Base-by-base conservation (phyloP, 2,797 vertebrate species). In the Tragopan temminckii region DNA sequence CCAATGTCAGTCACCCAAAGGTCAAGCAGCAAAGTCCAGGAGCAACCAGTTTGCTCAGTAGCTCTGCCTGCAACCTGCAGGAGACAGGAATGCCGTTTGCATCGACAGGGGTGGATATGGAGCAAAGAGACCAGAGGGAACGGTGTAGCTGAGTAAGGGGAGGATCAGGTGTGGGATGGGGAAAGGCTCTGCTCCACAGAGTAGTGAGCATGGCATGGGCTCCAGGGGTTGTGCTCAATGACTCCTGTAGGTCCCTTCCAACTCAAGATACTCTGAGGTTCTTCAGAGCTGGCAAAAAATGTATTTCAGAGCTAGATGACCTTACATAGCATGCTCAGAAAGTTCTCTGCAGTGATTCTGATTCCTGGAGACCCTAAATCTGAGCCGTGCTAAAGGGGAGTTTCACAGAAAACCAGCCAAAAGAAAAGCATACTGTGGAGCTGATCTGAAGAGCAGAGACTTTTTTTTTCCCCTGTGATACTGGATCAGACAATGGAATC, bases 1-100 rank as follows among this genome's bases (percentile, higher is more conserved):
- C 27, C 0, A 12, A 0, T 13, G 12, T 10, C 9, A 12, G 21
- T 55, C 1, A 0, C 38, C 14, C 13, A n/a, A 42, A 48, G 31
- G 15, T 33, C 14, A n/a, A 66, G 40, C 20, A 48, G 20, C 7
- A 27, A 45, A 46, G 36, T 27, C 25, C 29, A 31, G 48, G 27
- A 33, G 38, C 15, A 11, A 16, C 1, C 42, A 25, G 11, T 45
- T 79, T 57, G 24, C 55, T 38, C 13, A 5, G 3, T 36, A 33
- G 23, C 21, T 78, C 38, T 62, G n/a, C 14, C 15, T 6, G 24
- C 12, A 69, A 53, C 7, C 15, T 50, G 20, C 52, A 79, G 57
- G 52, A 45, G n/a, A 24, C 15, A 75, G 35, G 27, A 50, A 10
- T 13, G 31, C 21, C 13, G 5, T 70, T 74, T 35, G 35, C 77